Conservation (phyloP, 2,113 vertebrate species). For the Mionectes macconnelli region DNA sequence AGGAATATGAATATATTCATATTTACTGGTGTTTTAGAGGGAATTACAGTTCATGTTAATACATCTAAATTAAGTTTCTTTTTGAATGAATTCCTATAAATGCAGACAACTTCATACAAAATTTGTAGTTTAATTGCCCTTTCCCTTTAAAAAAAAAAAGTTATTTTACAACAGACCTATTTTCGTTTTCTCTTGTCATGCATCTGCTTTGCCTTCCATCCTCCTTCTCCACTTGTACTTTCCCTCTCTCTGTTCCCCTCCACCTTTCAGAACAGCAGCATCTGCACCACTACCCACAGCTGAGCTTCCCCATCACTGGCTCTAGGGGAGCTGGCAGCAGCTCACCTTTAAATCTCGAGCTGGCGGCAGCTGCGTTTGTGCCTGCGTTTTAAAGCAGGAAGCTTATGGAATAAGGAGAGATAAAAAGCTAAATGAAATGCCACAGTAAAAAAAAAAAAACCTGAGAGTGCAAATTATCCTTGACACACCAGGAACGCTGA, state of each 20-base stretch:
- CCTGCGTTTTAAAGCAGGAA: not conserved
- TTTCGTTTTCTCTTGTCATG: not conserved
- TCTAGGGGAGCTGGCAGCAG: not conserved
- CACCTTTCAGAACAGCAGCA: not conserved
- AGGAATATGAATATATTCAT: not conserved
- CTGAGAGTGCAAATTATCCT: rapidly evolving
- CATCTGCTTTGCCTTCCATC: not conserved
- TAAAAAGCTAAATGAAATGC: not conserved
- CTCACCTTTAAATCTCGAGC: not conserved
- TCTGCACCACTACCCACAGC: not conserved
- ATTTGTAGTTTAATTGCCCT: not conserved
- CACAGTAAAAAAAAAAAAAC: not conserved
- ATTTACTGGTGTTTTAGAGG: not conserved
- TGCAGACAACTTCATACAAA: not conserved
- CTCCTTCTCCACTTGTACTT: not conserved
- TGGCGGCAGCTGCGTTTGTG: rapidly evolving
- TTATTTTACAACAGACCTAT: not conserved
- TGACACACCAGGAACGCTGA: not conserved
- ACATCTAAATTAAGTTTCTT: not conserved
- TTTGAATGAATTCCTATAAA: not conserved
- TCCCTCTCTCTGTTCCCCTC: not conserved
- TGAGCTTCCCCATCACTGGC: not conserved
- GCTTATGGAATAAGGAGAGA: not conserved
- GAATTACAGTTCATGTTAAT: not conserved
- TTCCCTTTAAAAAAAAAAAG: not conserved